A percentile compares a stretch with the other conserved stretches of the same genome.
phyloP scores from a whole-genome alignment of 2,113 vertebrate species.

The Carassius gibelio region DNA sequence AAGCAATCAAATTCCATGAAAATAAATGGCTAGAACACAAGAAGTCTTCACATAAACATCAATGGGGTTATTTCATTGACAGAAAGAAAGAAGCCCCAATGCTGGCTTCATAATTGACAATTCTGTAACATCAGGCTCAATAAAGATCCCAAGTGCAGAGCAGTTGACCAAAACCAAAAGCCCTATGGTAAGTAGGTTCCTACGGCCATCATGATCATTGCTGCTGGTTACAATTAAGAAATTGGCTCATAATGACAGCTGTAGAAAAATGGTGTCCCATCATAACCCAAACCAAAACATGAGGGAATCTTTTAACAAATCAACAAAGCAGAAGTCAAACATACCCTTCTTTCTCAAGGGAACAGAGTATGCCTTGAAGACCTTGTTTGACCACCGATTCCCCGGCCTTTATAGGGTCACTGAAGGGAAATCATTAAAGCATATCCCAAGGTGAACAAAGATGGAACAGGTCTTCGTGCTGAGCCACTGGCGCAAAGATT shows the following conservation, averaged over 20 bases:
- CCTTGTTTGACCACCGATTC: constrained; percentile 4
- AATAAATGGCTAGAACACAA: neutral
- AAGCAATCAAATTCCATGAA: too few species aligned
- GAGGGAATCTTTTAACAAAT: neutral
- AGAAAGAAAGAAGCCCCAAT: neutral
- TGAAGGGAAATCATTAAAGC: constrained; percentile 52
- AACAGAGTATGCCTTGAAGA: constrained; percentile 24
- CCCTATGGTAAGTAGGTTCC: neutral
- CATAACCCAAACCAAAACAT: neutral
- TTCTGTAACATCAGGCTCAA: neutral
- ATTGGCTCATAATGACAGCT: neutral
- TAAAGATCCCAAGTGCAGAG: neutral
- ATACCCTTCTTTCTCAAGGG: neutral
- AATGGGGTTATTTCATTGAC: neutral
- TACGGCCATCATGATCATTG: neutral
- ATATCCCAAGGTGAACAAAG: constrained; percentile 51
- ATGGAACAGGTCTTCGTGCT: constrained; percentile 19
- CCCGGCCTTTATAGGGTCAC: neutral
- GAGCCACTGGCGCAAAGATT: neutral
- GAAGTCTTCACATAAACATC: neutral
- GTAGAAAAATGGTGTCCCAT: neutral
- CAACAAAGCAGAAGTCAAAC: neutral
- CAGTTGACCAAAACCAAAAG: neutral
- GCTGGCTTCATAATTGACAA: neutral
- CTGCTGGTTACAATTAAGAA: neutral